phyloP scores from a whole-genome alignment of 2,113 vertebrate species.

The Orthonyx spaldingii region DNA sequence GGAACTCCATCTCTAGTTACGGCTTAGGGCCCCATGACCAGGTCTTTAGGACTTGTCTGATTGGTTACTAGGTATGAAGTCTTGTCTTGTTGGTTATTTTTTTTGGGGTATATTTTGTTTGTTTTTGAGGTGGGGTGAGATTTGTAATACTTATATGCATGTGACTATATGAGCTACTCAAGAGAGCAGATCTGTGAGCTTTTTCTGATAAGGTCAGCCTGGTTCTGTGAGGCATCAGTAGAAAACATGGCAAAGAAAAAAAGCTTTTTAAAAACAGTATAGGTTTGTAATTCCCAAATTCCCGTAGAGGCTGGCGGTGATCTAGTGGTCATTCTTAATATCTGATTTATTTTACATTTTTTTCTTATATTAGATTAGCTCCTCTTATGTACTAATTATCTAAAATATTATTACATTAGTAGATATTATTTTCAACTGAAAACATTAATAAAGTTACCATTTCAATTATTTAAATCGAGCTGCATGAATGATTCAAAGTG shows the following conservation, averaged over 20 bases:
- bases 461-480: conserved; percentile 35
- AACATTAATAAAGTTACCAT: conserved; percentile 42
- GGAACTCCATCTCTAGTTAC: not conserved
- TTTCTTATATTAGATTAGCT: conserved; percentile 33
- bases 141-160: not conserved
- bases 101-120: not conserved
- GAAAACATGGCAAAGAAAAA: not conserved
- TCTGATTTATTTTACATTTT: not conserved
- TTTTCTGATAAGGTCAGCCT: not conserved
- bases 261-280: rapidly evolving
- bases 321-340: not conserved
- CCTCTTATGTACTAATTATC: conserved; percentile 40
- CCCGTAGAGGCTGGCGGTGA: not conserved
- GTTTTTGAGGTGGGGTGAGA: not conserved
- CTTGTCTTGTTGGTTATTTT: not conserved
- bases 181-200: not conserved
- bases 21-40: not conserved
- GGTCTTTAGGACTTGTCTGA: not conserved
- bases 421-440: conserved; percentile 52
- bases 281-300: not conserved
- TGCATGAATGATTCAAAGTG: not conserved
- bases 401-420: conserved; percentile 21
- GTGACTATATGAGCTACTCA: not conserved
- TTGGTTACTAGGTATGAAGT: not conserved
- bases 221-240: not conserved